These are phyloP conservation scores for Cettia cetti DNA, from an alignment of 2,113 vertebrate genomes.

Conservation along the genomic window DNA sequence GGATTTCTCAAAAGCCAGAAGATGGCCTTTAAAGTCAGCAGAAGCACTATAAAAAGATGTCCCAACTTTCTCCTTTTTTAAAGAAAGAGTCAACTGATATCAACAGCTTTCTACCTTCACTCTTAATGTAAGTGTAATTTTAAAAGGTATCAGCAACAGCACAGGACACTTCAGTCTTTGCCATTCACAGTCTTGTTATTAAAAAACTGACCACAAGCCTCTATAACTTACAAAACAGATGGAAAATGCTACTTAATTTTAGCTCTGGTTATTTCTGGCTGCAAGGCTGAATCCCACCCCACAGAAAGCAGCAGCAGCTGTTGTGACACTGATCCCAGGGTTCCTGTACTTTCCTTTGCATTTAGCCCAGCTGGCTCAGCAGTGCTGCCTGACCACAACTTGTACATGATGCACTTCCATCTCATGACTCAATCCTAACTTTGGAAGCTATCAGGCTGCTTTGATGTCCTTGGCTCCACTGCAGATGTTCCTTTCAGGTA, in stretches of 20 bases:
- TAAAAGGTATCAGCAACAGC: not conserved
- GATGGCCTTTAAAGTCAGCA: not conserved
- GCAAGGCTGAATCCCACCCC: not conserved
- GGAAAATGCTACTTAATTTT: conserved; percentile 56
- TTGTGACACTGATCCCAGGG: not conserved
- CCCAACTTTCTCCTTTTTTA: not conserved
- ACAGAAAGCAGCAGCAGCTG: conserved; percentile 48
- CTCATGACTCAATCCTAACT: not conserved
- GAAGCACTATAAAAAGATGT: not conserved
- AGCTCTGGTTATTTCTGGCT: conserved; percentile 54
- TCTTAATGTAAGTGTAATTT: not conserved
- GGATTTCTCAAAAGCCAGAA: not conserved
- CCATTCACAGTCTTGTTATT: not conserved
- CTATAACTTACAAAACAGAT: not conserved
- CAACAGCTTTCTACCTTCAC: not conserved
- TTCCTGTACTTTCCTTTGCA: not conserved
- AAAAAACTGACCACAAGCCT: not conserved
- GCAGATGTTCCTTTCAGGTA: not conserved
- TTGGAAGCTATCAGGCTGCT: not conserved
- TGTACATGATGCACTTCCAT: not conserved
- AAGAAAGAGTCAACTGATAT: not conserved
- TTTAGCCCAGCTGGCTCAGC: not conserved
- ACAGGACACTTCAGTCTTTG: not conserved
- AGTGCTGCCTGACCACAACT: not conserved
- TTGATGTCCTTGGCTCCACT: not conserved